phyloP scores from a whole-genome alignment of 2,113 vertebrate genomes.

The Leucoraja erinaceus region DNA sequence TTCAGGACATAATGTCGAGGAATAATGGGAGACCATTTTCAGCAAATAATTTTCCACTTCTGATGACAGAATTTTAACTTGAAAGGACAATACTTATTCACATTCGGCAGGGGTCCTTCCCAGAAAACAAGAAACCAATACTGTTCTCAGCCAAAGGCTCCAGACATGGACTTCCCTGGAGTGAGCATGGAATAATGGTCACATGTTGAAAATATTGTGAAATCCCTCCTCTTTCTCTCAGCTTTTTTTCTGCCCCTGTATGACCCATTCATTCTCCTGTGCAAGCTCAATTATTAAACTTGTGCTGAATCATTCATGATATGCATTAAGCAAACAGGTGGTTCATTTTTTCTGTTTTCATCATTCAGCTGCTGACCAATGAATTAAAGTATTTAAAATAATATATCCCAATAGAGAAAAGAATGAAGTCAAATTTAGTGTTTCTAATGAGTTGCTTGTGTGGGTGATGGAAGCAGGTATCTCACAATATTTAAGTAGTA shows the following conservation, averaged over 20 bases:
- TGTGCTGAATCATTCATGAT: not conserved
- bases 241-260: not conserved
- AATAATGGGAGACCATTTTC: not conserved
- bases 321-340: not conserved
- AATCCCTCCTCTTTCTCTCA: not conserved
- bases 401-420: not conserved
- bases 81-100: not conserved
- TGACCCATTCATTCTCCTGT: not conserved
- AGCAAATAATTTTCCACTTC: not conserved
- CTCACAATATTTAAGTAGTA: too few relatives aligned
- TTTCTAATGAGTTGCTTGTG: not conserved
- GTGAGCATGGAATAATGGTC: not conserved
- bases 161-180: not conserved
- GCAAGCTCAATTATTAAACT: not conserved
- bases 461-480: too few relatives aligned
- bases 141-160: not conserved
- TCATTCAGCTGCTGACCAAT: not conserved
- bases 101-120: not conserved
- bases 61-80: not conserved
- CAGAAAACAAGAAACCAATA: not conserved
- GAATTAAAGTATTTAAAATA: not conserved
- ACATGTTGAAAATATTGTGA: not conserved
- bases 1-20: not conserved
- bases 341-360: not conserved
- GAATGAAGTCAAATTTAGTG: not conserved